Evolutionary conservation across 2,113 vertebrate genomes (phyloP), one percentile per base, ranked within the genome.

Genomic region (Campylorhamphus procurvoides): DNA sequence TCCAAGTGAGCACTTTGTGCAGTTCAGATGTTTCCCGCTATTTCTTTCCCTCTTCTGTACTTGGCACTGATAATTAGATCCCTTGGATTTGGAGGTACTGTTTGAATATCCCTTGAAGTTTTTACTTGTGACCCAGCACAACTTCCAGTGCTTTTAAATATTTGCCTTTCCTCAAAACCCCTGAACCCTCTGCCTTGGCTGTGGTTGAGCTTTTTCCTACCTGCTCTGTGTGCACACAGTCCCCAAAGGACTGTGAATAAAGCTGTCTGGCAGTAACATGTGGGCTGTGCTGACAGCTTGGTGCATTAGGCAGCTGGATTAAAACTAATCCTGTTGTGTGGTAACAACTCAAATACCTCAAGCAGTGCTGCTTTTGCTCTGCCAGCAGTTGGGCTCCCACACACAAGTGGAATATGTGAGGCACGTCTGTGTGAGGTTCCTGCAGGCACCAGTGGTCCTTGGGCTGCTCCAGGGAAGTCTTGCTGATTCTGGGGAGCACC

Each of bases 301-400:
- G 55, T 76, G 40, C 84, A 7, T 90, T 91, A 86, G 77, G 53
- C 93, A 95, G 89, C 66, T 75, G 87, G 96, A 96, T 97, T 97
- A 91, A 58, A 94, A 24, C 49, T 96, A 96, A 95, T 94, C 94
- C 95, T 90, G 71, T 81, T 87, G 76, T 78, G 64, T 84, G 87
- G 73, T 82, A 86, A 63, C 72, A 75, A 44, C 81, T 87, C 59
- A 5, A 50, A 85, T 47, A 68, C 59, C 62, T 89, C 89, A 18
- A 60, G 73, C 73, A 6, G 69, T 12, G 62, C 91, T 68, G 53
- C 68, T 42, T 83, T 49, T 40, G 24, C 87, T 74, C 63, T 3
- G 31, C 1, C 2, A 71, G 69, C 69, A 49, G 37, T 5, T 33
- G 55, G 13, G n/a, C 79, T 85, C 74, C 90, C 79, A 82, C 25